phyloP scores from a whole-genome alignment of 2,888 invertebrate species.

The Noctua fimbriata region DNA sequence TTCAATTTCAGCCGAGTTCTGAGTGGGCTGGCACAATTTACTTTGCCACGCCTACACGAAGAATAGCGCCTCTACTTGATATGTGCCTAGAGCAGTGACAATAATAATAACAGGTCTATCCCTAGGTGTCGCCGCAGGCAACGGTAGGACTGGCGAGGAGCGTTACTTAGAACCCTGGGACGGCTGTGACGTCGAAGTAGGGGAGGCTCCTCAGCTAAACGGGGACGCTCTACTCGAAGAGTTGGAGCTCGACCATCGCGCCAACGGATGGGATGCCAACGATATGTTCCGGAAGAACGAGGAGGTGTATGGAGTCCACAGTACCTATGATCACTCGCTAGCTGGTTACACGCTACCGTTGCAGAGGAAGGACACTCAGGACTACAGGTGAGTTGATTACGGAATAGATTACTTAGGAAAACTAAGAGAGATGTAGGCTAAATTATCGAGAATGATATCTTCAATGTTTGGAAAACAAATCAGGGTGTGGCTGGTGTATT shows the following conservation, averaged over 20 bases:
- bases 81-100: conserved; percentile 27
- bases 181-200: conserved; percentile 88
- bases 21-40: neutral
- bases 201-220: conserved; percentile 88
- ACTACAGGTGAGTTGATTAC: conserved; percentile 91
- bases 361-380: conserved; percentile 96
- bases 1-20: neutral
- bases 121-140: conserved; percentile 75
- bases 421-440: neutral
- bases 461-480: neutral
- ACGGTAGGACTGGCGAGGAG: conserved; percentile 90
- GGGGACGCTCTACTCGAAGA: conserved; percentile 92
- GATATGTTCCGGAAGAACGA: conserved; percentile 99
- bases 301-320: conserved; percentile 96
- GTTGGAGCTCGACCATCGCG: conserved; percentile 93
- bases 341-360: conserved; percentile 97
- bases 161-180: conserved; percentile 98
- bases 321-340: conserved; percentile 97
- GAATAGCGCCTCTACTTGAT: conserved; percentile 3
- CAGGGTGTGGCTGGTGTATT: neutral
- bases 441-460: neutral
- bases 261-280: conserved; percentile 98
- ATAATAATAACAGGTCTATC: conserved; percentile 39
- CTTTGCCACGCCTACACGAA: neutral
- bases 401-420: neutral